Conservation (phyloP, 1,140 invertebrate genomes). For the Anastatus disparis region DNA sequence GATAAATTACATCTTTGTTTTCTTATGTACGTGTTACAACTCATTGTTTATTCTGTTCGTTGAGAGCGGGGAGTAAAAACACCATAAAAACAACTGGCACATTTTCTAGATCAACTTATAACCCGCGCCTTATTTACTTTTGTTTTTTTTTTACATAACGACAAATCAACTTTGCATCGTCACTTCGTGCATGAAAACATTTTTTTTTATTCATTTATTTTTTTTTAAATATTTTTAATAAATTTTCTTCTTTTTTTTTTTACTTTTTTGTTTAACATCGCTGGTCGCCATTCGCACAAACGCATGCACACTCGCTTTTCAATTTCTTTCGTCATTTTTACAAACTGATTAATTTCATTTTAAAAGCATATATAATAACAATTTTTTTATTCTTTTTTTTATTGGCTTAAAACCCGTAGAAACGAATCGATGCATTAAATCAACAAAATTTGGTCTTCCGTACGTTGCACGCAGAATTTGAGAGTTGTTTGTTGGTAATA, state of each 20-base stretch:
- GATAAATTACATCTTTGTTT: neutral
- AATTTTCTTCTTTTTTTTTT: neutral
- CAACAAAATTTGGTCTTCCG: constrained; percentile 2
- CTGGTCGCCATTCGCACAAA: neutral
- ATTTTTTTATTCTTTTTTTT: no score
- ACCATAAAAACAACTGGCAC: constrained; percentile 24
- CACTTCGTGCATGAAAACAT: constrained; percentile 27
- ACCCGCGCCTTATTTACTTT: no score
- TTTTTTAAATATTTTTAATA: no score
- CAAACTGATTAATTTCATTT: neutral
- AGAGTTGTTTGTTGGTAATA: neutral
- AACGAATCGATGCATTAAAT: neutral
- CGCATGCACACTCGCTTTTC: neutral
- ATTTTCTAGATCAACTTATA: constrained; percentile 6
- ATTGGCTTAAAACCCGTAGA: no score
- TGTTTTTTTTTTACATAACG: no score
- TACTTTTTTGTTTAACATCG: neutral
- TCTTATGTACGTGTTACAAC: constrained; percentile 16
- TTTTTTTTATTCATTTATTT: no score
- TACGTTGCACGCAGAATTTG: constrained; percentile 3
- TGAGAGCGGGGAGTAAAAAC: constrained; percentile 12
- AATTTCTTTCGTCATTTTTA: neutral
- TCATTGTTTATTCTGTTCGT: neutral
- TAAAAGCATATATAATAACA: neutral
- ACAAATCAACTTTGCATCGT: constrained; percentile 21